Evolutionary conservation across 1,140 invertebrate genomes (phyloP).

Genomic region (Panagrolaimus sp.): DNA sequence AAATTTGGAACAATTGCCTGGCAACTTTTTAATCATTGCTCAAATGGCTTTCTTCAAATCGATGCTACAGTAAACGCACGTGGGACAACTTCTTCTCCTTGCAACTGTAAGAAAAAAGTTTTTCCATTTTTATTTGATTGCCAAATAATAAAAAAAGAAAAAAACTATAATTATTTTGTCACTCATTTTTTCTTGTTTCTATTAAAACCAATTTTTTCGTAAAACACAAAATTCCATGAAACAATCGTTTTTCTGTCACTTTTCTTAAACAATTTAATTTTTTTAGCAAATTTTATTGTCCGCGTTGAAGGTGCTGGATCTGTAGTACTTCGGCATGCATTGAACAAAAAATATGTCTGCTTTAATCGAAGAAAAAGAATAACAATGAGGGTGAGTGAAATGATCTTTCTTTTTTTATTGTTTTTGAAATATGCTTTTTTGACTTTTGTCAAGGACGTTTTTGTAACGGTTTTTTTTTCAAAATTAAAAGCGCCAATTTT

Average conservation of each 20-base stretch:
- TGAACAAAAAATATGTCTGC: constrained; percentile 10
- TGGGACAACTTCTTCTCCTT: not conserved
- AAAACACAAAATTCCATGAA: too few species aligned
- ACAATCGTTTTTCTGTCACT: not conserved
- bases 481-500: not conserved
- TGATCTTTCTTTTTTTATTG: not conserved
- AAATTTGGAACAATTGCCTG: not conserved
- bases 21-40: constrained; percentile 8
- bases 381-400: constrained; percentile 6
- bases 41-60: constrained; percentile 3
- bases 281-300: constrained; percentile 13
- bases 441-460: constrained; percentile 5
- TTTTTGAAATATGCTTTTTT: too few species aligned
- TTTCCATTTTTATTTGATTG: too few species aligned
- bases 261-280: not conserved
- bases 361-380: constrained; percentile 12
- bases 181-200: too few species aligned
- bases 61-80: constrained; percentile 7
- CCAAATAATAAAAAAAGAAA: too few species aligned
- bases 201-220: too few species aligned
- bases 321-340: constrained; percentile 2
- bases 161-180: too few species aligned
- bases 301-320: constrained; percentile 9
- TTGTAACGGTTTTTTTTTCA: not conserved
- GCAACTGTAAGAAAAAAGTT: not conserved